phyloP scores from a whole-genome alignment of 2,888 invertebrate species.

The Eudasyphora cyanicolor region DNA sequence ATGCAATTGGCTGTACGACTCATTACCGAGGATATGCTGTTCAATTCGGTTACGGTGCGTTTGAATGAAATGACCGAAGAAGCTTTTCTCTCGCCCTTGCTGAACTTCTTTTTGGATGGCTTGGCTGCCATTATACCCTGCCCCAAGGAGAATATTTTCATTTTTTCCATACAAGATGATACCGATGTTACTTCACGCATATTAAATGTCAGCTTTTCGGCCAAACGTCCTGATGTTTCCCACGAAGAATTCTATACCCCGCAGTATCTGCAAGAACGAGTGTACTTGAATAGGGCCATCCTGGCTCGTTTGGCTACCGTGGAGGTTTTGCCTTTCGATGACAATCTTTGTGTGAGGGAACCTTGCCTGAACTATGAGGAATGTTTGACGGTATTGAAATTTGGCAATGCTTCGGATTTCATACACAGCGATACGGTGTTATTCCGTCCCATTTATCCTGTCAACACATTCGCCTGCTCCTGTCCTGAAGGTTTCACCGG shows the following conservation, averaged over 20 bases:
- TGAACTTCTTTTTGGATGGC: slow-evolving; percentile 93
- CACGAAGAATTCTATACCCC: slow-evolving; percentile 91
- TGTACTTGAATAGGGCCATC: slow-evolving; percentile 94
- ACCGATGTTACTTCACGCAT: slow-evolving; percentile 93
- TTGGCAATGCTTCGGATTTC: slow-evolving; percentile 95
- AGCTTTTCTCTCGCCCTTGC: slow-evolving; percentile 92
- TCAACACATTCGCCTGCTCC: slow-evolving; percentile 94
- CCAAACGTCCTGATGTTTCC: slow-evolving; percentile 89
- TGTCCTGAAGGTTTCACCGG: slow-evolving; percentile 96
- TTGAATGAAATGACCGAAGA: slow-evolving; percentile 96
- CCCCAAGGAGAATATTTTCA: slow-evolving; percentile 93
- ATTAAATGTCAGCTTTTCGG: slow-evolving; percentile 96
- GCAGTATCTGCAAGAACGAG: slow-evolving; percentile 93
- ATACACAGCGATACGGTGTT: slow-evolving; percentile 93
- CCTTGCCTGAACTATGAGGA: slow-evolving; percentile 97
- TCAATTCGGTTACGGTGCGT: slow-evolving; percentile 95
- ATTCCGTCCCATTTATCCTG: slow-evolving; percentile 96
- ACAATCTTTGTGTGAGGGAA: slow-evolving; percentile 96
- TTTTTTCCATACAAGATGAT: slow-evolving; percentile 96
- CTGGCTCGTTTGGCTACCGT: slow-evolving; percentile 93
- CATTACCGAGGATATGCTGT: slow-evolving; percentile 96
- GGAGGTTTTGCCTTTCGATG: slow-evolving; percentile 96
- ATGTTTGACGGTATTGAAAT: slow-evolving; percentile 94
- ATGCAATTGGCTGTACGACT: slow-evolving; percentile 94
- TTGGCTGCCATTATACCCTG: slow-evolving; percentile 95